These are phyloP conservation scores for Cosmorhoe ocellata DNA, from an alignment of 2,888 invertebrate genomes.

Conservation along the genomic window DNA sequence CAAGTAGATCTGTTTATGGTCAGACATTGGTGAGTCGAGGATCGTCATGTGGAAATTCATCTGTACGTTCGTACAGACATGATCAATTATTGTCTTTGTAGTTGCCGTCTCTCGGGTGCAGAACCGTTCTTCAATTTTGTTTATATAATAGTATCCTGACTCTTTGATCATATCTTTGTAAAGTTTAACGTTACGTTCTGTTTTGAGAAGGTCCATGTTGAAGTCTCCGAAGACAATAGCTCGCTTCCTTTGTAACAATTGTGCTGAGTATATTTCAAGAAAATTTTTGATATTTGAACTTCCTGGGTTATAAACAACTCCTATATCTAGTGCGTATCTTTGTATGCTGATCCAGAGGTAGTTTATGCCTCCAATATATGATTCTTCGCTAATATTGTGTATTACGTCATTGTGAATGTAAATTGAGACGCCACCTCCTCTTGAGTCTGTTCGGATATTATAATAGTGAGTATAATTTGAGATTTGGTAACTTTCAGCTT, in stretches of 20 bases:
- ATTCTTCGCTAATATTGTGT: not conserved
- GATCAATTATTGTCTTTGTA: not conserved
- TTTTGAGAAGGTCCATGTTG: not conserved
- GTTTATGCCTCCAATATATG: not conserved
- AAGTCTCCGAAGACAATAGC: slow-evolving; percentile 2
- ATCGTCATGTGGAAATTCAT: not conserved
- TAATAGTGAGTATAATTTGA: slow-evolving; percentile 1
- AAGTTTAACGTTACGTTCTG: not conserved
- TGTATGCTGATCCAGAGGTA: not conserved
- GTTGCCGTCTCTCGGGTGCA: not conserved
- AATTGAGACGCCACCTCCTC: not conserved
- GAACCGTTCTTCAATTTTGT: not conserved
- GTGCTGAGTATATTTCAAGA: not conserved
- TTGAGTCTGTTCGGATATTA: not conserved
- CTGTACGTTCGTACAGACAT: not conserved
- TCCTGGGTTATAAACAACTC: not conserved
- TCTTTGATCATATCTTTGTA: not conserved
- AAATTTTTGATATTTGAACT: not conserved
- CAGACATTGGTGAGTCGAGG: slow-evolving; percentile 5
- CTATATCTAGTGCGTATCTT: not conserved
- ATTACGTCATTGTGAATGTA: not conserved
- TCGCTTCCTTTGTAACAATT: not conserved
- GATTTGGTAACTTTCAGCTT: not conserved
- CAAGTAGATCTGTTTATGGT: slow-evolving; percentile 11
- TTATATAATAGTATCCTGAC: not conserved